Percentiles rank a stretch among this genome's conserved stretches.
Evolutionary conservation across 2,113 vertebrate genomes (phyloP).

Genomic region (Donacobius atricapilla): DNA sequence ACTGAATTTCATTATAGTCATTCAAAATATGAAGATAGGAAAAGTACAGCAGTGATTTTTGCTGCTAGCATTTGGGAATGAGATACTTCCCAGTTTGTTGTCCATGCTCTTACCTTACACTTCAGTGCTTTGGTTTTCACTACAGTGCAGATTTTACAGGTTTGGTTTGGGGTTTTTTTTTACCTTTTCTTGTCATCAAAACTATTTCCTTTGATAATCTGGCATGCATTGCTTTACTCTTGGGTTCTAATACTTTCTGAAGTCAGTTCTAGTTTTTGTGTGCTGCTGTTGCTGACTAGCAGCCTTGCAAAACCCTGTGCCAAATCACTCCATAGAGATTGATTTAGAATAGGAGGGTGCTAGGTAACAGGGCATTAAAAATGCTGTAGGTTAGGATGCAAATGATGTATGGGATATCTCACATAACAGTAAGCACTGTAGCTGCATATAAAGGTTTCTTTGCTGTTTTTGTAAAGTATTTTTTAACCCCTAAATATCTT

Average conservation of each 20-base stretch:
- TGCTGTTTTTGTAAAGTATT: neutral
- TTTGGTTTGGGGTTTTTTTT: neutral
- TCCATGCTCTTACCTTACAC: neutral
- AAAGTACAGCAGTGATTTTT: neutral
- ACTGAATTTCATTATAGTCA: neutral
- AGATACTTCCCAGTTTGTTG: neutral
- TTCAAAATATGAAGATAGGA: neutral
- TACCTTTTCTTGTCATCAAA: neutral
- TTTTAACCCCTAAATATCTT: neutral
- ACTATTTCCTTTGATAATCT: neutral
- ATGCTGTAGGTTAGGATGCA: neutral
- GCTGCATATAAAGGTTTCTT: neutral
- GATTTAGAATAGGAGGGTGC: neutral
- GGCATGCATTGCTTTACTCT: neutral
- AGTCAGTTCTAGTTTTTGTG: neutral
- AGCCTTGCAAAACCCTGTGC: neutral
- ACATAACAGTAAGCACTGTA: neutral
- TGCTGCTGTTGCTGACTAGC: neutral
- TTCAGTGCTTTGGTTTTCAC: neutral
- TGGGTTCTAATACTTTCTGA: neutral
- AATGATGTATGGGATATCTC: neutral
- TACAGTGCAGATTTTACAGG: neutral
- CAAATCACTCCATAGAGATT: neutral
- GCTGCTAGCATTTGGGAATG: neutral
- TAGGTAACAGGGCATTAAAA: neutral